Evolutionary conservation across 2,888 invertebrate genomes (phyloP).

Genomic region (Drosophila cognata): DNA sequence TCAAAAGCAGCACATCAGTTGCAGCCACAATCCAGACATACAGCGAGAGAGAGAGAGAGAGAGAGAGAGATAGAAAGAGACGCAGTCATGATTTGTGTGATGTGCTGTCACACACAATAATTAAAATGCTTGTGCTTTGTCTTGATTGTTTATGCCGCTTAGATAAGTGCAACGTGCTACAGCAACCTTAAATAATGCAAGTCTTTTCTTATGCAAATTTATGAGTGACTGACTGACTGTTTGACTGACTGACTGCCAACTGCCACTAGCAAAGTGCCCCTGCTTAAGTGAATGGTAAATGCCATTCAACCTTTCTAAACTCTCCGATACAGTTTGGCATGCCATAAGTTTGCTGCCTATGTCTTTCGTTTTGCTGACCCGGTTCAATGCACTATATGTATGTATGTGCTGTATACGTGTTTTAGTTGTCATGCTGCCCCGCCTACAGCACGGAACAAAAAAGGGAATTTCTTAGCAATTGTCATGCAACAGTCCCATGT

Average conservation of each 20-base stretch:
- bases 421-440: slow-evolving; percentile 48
- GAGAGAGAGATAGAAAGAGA: slow-evolving; percentile 17
- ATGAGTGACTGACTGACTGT: slow-evolving; percentile 46
- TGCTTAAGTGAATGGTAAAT: slow-evolving; percentile 62
- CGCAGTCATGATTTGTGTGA: slow-evolving; percentile 41
- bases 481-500: slow-evolving; percentile 28
- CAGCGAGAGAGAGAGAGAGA: slow-evolving; percentile 16
- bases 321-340: slow-evolving; percentile 59
- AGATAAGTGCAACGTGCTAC: slow-evolving; percentile 58
- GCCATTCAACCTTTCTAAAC: slow-evolving; percentile 76
- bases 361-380: slow-evolving; percentile 40
- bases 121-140: slow-evolving; percentile 62
- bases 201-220: slow-evolving; percentile 73
- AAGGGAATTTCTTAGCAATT: slow-evolving; percentile 16
- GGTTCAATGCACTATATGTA: slow-evolving; percentile 61
- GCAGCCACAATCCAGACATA: slow-evolving; percentile 14
- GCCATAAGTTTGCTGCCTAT: slow-evolving; percentile 48
- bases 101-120: slow-evolving; percentile 71
- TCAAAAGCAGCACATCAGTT: slow-evolving; percentile 73
- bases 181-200: slow-evolving; percentile 66
- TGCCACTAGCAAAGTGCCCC: slow-evolving; percentile 47
- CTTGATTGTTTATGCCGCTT: slow-evolving; percentile 58
- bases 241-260: slow-evolving; percentile 56
- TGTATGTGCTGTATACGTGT: slow-evolving; percentile 1
- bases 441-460: slow-evolving; percentile 37